Percentiles rank a stretch among this genome's conserved stretches.
Conservation (phyloP, 2,113 vertebrate species). For the Prietella phreatophila region DNA sequence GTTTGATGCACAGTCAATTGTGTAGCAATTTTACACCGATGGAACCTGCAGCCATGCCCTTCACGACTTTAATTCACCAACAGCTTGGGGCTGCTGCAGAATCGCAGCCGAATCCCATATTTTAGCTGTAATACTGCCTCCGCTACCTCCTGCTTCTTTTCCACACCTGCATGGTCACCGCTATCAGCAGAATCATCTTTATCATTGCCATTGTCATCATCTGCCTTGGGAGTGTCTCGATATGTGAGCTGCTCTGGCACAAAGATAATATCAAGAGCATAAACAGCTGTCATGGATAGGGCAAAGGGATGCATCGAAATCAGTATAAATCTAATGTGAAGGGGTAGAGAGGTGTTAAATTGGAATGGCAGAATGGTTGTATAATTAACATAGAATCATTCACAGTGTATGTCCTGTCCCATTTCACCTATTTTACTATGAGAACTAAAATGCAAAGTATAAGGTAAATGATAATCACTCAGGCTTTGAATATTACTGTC, state of each 20-base stretch:
- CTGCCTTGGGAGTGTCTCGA: constrained; percentile 31
- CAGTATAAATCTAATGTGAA: neutral
- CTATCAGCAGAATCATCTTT: constrained; percentile 46
- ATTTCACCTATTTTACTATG: neutral
- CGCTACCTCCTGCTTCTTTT: constrained; percentile 49
- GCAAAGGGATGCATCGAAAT: constrained; percentile 2
- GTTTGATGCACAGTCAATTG: constrained; percentile 57
- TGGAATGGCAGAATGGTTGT: neutral
- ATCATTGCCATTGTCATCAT: constrained; percentile 56
- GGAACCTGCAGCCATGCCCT: constrained; percentile 57
- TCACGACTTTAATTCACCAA: constrained; percentile 65
- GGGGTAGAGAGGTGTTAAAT: neutral
- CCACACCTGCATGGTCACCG: constrained; percentile 57
- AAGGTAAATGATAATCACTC: neutral
- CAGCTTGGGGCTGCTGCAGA: constrained; percentile 60
- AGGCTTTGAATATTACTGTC: neutral
- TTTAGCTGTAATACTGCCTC: constrained; percentile 69
- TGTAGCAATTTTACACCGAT: constrained; percentile 56
- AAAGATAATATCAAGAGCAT: constrained; percentile 31
- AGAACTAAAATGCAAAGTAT: neutral
- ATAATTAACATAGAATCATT: neutral
- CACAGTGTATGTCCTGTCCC: neutral
- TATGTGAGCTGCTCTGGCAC: constrained; percentile 27
- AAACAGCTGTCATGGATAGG: constrained; percentile 23
- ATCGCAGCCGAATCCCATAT: constrained; percentile 63